A percentile compares a stretch with the other conserved stretches of the same genome.
Evolutionary conservation across 2,888 invertebrate genomes (phyloP).

Genomic region (Exocentrus adspersus): DNA sequence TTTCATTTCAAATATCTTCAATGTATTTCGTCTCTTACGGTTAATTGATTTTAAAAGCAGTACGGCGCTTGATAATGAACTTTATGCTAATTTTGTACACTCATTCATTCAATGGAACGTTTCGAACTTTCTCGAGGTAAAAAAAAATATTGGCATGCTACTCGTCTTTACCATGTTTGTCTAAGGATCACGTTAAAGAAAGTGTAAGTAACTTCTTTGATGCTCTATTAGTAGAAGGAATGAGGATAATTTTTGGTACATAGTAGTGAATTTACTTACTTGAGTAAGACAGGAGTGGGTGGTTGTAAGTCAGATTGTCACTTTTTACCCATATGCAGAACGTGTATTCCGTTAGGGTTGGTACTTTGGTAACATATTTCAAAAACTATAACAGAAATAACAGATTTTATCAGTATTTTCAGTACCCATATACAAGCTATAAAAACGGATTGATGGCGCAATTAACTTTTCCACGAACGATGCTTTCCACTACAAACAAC

Average conservation of each 20-base stretch:
- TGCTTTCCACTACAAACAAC: too few relatives aligned
- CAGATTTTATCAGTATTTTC: not conserved
- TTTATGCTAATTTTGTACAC: not conserved
- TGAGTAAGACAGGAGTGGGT: conserved; percentile 68
- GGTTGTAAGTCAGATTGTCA: conserved; percentile 64
- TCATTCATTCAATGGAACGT: not conserved
- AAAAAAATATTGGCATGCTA: not conserved
- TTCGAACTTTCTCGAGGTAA: not conserved
- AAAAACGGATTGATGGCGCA: too few relatives aligned
- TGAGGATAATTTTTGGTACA: not conserved
- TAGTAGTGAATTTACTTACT: conserved; percentile 63
- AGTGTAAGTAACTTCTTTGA: too few relatives aligned
- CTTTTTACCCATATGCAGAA: conserved; percentile 68
- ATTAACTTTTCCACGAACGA: too few relatives aligned
- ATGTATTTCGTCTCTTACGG: too few relatives aligned
- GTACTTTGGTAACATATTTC: conserved; percentile 65
- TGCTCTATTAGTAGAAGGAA: too few relatives aligned
- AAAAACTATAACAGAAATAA: conserved; percentile 62
- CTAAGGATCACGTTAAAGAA: too few relatives aligned
- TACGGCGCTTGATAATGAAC: not conserved
- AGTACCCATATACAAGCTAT: too few relatives aligned
- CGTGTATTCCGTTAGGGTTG: conserved; percentile 66
- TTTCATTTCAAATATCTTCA: too few relatives aligned
- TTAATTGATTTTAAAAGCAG: not conserved
- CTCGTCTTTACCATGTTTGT: too few relatives aligned